A percentile compares a stretch with the other conserved stretches of the same genome.
These are phyloP conservation scores for Oxycera nigricornis DNA, from an alignment of 2,888 invertebrate genomes.

Conservation along the genomic window DNA sequence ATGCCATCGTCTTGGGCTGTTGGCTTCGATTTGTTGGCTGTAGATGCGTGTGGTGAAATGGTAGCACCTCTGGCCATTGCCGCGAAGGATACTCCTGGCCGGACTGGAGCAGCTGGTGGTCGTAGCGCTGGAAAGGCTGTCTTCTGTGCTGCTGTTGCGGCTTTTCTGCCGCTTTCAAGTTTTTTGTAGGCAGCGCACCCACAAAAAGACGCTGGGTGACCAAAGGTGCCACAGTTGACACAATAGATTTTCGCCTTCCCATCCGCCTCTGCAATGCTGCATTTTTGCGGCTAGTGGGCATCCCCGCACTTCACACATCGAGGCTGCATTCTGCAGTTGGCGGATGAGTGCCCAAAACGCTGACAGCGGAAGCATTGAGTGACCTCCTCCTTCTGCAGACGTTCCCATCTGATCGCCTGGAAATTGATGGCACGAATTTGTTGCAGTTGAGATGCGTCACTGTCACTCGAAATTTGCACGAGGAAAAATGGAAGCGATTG, in stretches of 20 bases:
- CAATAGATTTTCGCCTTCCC: background rate
- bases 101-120: background rate
- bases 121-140: too few relatives aligned
- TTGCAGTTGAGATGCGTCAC: too few relatives aligned
- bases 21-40: background rate
- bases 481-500: background rate
- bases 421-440: too few relatives aligned
- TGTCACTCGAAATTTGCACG: background rate
- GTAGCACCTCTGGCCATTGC: background rate
- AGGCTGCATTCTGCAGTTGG: conserved; percentile 30
- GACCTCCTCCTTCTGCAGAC: background rate
- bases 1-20: background rate
- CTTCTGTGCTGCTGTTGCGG: too few relatives aligned
- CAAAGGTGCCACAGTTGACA: conserved; percentile 10
- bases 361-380: conserved; percentile 29
- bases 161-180: too few relatives aligned
- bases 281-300: conserved; percentile 2
- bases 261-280: background rate
- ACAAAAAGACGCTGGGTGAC: conserved; percentile 26
- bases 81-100: background rate
- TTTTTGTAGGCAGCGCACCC: conserved; percentile 29
- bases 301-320: conserved; percentile 29
- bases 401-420: background rate
- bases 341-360: conserved; percentile 28
- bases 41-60: too few relatives aligned